phyloP scores from a whole-genome alignment of 2,888 invertebrate species.

The Noctuana brunneofusca region DNA sequence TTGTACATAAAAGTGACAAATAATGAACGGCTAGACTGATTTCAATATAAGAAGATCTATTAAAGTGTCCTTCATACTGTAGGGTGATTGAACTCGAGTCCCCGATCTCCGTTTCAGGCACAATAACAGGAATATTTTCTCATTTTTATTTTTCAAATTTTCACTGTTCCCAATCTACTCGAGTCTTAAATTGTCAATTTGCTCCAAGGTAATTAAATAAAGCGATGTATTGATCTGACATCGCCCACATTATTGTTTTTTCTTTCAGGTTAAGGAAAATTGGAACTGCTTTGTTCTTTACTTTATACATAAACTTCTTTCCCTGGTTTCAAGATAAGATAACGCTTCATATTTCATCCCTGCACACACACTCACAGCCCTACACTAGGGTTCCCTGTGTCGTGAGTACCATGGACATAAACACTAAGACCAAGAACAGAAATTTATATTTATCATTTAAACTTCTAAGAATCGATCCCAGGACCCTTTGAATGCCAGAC shows the following conservation, averaged over 20 bases:
- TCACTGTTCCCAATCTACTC: constrained; percentile 3
- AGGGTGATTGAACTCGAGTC: constrained; percentile 41
- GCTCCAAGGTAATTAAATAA: constrained; percentile 21
- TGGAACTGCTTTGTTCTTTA: not conserved
- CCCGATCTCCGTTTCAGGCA: constrained; percentile 35
- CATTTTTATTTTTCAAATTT: constrained; percentile 22
- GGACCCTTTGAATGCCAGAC: no score
- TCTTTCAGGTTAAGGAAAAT: not conserved
- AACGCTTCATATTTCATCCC: no score
- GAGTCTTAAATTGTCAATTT: constrained; percentile 22
- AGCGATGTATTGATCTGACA: constrained; percentile 11
- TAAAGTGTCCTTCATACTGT: constrained; percentile 17
- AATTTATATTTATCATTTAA: no score
- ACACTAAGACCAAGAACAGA: no score
- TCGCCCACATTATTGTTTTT: constrained; percentile 8
- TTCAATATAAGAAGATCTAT: constrained; percentile 19
- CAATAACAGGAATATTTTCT: constrained; percentile 23
- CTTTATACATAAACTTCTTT: not conserved
- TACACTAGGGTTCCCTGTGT: no score
- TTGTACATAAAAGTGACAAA: constrained; percentile 37
- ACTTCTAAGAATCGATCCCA: no score
- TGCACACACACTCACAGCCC: no score
- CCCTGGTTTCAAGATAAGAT: no score
- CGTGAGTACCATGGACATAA: no score
- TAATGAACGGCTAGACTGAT: constrained; percentile 30